phyloP scores from a whole-genome alignment of 1,140 invertebrate species.

The Rhizoglyphus robini region DNA sequence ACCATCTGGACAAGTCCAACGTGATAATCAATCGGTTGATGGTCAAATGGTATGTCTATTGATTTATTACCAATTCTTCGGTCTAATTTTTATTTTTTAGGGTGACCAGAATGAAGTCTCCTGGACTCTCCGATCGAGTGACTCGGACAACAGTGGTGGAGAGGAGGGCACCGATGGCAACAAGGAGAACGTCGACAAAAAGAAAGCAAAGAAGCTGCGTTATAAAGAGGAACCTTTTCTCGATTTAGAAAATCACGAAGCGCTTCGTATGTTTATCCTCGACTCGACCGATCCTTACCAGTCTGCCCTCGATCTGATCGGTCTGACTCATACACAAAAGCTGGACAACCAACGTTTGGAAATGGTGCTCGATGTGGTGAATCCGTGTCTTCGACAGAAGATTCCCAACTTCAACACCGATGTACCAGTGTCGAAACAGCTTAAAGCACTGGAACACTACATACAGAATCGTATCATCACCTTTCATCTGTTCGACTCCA shows the following conservation, averaged over 20 bases:
- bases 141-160: neutral
- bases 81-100: no score
- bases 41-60: no score
- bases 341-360: neutral
- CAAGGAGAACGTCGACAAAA: neutral
- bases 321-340: neutral
- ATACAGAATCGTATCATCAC: neutral
- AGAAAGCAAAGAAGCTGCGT: conserved; percentile 3
- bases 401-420: neutral
- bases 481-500: neutral
- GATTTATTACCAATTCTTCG: no score
- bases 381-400: neutral
- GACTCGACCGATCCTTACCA: neutral
- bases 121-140: no score
- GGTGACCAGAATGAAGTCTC: no score
- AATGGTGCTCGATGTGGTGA: neutral
- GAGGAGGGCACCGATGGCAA: neutral
- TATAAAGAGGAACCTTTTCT: neutral
- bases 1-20: no score
- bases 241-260: neutral
- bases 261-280: neutral
- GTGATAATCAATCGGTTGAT: no score
- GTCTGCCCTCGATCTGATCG: neutral
- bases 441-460: neutral
- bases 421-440: no score